phyloP scores from a whole-genome alignment of 1,140 invertebrate species.

The Procambarus virginalis region DNA sequence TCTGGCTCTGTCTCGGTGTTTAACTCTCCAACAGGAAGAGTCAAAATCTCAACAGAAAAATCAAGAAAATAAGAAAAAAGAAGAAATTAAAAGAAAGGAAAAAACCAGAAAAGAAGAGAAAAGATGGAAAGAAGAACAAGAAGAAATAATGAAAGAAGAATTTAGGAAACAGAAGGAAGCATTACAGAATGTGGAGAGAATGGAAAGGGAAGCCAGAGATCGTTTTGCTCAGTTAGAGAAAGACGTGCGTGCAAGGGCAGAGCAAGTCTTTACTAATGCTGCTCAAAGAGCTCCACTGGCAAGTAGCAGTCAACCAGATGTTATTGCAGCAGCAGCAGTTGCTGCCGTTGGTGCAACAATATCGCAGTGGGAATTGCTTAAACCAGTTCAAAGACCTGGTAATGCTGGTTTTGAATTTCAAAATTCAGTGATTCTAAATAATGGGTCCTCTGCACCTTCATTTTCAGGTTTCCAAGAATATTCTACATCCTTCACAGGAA shows the following conservation, averaged over 20 bases:
- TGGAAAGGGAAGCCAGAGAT: slow-evolving; percentile 48
- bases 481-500: slow-evolving; percentile 8
- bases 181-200: slow-evolving; percentile 44
- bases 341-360: slow-evolving; percentile 63
- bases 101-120: slow-evolving; percentile 20
- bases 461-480: background rate
- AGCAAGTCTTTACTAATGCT: slow-evolving; percentile 32
- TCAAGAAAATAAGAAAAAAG: slow-evolving; percentile 23
- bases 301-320: slow-evolving; percentile 31
- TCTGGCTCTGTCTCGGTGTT: slow-evolving; percentile 34
- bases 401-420: background rate
- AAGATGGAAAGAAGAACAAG: slow-evolving; percentile 24
- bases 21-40: slow-evolving; percentile 27
- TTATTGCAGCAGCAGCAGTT: slow-evolving; percentile 56
- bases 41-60: background rate
- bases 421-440: slow-evolving; percentile 4
- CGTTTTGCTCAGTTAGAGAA: slow-evolving; percentile 43
- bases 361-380: slow-evolving; percentile 51
- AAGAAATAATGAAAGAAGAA: slow-evolving; percentile 35
- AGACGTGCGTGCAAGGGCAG: slow-evolving; percentile 45
- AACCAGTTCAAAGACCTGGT: background rate
- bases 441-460: background rate
- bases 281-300: slow-evolving; percentile 23
- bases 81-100: background rate
- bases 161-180: slow-evolving; percentile 40